Evolutionary conservation across 2,888 invertebrate species (phyloP), one percentile per base, ranked within the genome.

Genomic region (Pseudococcus viburni): DNA sequence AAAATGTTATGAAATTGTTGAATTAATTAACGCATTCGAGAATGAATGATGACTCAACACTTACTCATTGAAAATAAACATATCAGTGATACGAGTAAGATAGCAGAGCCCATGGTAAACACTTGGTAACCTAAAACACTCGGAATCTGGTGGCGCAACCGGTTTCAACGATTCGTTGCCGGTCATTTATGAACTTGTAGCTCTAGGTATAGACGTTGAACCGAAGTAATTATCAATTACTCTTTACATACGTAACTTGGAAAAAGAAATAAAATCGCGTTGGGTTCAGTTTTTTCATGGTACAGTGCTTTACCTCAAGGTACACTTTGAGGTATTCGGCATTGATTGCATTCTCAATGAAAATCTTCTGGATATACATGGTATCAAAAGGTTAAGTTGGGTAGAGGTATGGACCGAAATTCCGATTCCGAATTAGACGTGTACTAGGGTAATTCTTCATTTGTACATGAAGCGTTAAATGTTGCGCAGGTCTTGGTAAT

Each of bases 151-250:
- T 46, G 59, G 33, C 55, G 84, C 22, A 85, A 85, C 84, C 26
- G 39, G 22, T 85, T 85, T 85, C 55, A 15, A 55, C n/a, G 26
- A 55, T 85, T 85, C 55, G 39, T 85, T 85, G 55, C 22, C 55
- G 51, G 19, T 51, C 55, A 84, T 84, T 59, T 84, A 51, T 59
- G 19, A 84, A 15, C 46, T 26, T 22, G 15, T 48, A 1, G 15
- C 26, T 33, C 4, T 77, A 22, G 8, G 46, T 84, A 22, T 22
- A 33, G 26, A 39, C 86, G 39, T n/a, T 83, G 39, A 88, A 39
- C 26, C 15, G 80, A 51, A 83, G 88, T 55, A 48, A 88, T 88
- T 88, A 88, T 88, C 88, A 88, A 88, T 88, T 80, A 83, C 80
- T 80, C 8, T 88, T 88, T 88, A 83, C 55, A 83, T 88, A 48